These are phyloP conservation scores for Phylloscopus whistleri DNA, from an alignment of 2,113 vertebrate species.

Conservation along the genomic window DNA sequence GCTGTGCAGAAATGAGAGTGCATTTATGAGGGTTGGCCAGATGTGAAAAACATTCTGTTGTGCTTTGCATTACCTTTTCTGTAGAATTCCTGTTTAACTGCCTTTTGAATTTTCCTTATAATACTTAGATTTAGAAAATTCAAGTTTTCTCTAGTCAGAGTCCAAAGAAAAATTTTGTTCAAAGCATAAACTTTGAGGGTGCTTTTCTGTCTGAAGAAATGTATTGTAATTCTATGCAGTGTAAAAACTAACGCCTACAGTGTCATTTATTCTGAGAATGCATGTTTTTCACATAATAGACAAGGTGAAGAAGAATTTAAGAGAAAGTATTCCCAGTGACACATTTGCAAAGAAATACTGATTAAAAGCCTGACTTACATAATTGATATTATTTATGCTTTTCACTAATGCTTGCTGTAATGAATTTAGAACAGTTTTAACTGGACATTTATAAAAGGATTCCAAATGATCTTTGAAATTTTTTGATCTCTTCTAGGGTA, in stretches of 20 bases:
- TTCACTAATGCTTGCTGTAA: not conserved
- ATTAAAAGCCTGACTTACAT: not conserved
- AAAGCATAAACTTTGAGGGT: not conserved
- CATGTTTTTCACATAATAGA: constrained; percentile 20
- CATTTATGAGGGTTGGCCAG: not conserved
- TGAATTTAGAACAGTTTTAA: not conserved
- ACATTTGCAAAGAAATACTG: not conserved
- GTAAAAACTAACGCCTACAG: not conserved
- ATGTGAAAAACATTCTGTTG: not conserved
- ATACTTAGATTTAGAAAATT: not conserved
- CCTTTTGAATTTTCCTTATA: not conserved
- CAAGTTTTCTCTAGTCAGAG: not conserved
- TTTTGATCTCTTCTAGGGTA: constrained; percentile 78
- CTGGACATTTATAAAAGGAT: not conserved
- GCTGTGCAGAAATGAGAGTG: not conserved
- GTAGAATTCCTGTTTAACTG: not conserved
- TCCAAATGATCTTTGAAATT: constrained; percentile 11
- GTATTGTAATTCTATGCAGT: constrained; percentile 6
- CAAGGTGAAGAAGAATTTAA: constrained; percentile 17
- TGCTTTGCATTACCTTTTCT: not conserved
- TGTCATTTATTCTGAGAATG: constrained; percentile 20
- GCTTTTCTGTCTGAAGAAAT: constrained; percentile 2
- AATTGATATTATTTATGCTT: not conserved
- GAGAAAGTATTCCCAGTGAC: constrained; percentile 1
- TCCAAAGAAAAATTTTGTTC: not conserved